Conservation (phyloP, 1,140 invertebrate genomes). For the Diorhabda carinulata region DNA sequence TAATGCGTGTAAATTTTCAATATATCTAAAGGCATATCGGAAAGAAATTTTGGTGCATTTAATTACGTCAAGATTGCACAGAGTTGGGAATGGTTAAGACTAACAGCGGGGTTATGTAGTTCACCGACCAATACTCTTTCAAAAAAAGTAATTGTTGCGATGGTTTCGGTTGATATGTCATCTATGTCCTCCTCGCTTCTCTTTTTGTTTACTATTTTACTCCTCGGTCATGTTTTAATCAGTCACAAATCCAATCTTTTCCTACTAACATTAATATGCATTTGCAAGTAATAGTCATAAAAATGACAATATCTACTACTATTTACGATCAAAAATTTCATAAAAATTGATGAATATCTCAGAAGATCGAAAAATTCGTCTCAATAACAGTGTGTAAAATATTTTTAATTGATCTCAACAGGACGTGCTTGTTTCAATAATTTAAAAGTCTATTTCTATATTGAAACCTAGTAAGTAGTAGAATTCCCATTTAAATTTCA, state of each 20-base stretch:
- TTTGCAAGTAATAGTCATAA: no score
- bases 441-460: no score
- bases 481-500: no score
- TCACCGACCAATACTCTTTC: constrained; percentile 29
- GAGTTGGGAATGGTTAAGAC: constrained; percentile 9
- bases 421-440: no score
- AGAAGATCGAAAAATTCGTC: no score
- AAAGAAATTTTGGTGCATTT: constrained; percentile 5
- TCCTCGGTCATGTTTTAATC: neutral
- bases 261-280: neutral
- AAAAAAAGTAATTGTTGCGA: constrained; percentile 30
- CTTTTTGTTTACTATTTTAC: constrained; percentile 5
- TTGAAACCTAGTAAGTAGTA: no score
- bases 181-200: constrained; percentile 23
- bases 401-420: no score
- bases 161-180: constrained; percentile 44
- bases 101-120: constrained; percentile 31
- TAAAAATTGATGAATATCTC: no score
- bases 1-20: constrained; percentile 17
- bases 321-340: no score
- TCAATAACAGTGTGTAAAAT: no score
- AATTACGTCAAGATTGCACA: constrained; percentile 5
- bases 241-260: constrained; percentile 1
- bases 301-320: no score
- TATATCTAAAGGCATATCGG: constrained; percentile 18